A percentile compares a stretch with the other conserved stretches of the same genome.
Conservation (phyloP, 1,140 invertebrate genomes). For the Hermatobates lingyangjiaoensis region DNA sequence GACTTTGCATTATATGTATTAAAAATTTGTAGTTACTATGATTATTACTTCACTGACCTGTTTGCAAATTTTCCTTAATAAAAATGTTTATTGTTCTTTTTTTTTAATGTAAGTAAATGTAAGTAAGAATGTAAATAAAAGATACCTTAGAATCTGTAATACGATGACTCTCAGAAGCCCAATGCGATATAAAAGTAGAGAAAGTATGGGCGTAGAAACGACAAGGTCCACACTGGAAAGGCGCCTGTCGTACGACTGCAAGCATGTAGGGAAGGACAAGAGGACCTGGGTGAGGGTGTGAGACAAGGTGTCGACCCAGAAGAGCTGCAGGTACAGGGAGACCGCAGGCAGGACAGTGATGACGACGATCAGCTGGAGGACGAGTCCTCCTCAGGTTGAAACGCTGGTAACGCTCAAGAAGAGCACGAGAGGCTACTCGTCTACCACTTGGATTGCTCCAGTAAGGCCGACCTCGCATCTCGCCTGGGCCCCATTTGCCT, state of each 20-base stretch:
- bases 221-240: constrained; percentile 65
- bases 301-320: constrained; percentile 66
- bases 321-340: no score
- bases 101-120: background rate
- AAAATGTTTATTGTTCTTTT: no score
- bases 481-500: constrained; percentile 49
- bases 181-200: constrained; percentile 49
- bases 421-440: constrained; percentile 42
- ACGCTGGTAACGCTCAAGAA: no score
- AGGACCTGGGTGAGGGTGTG: constrained; percentile 50
- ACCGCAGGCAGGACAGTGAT: no score
- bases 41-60: no score
- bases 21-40: no score
- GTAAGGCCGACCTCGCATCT: constrained; percentile 3
- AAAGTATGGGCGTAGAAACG: constrained; percentile 66
- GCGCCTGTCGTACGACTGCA: constrained; percentile 53
- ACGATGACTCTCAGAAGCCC: constrained; percentile 42
- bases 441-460: constrained; percentile 63
- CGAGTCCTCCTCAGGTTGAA: no score
- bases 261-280: constrained; percentile 56
- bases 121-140: constrained; percentile 8
- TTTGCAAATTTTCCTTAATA: no score
- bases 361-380: no score
- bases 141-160: constrained; percentile 26
- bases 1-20: no score